Evolutionary conservation across 2,113 vertebrate species (phyloP), one percentile per base, ranked within the genome.

Genomic region (Erinaceus europaeus): DNA sequence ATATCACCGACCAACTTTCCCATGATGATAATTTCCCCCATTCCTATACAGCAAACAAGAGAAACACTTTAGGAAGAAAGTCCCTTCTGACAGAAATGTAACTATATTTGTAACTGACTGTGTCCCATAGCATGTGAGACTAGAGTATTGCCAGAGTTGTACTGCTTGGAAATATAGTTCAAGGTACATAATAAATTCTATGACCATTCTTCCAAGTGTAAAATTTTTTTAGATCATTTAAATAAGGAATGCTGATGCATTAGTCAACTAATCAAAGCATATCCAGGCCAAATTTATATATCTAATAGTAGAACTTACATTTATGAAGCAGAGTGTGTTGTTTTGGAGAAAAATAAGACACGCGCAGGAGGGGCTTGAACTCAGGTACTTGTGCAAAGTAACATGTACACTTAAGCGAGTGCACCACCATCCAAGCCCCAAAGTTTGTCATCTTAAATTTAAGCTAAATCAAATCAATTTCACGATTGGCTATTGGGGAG

Each of bases 361-460:
- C n/a, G n/a, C n/a, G n/a, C n/a, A n/a, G n/a, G n/a, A n/a, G n/a
- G n/a, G n/a, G n/a, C n/a, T n/a, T n/a, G n/a, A n/a, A n/a, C n/a
- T n/a, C n/a, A n/a, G n/a, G n/a, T n/a, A n/a, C 73, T 73, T 40
- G n/a, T n/a, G n/a, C n/a, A n/a, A n/a, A n/a, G n/a, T n/a, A n/a
- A n/a, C n/a, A n/a, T n/a, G n/a, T n/a, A n/a, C n/a, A n/a, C n/a
- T n/a, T n/a, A n/a, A n/a, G n/a, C n/a, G n/a, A n/a, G n/a, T n/a
- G n/a, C n/a, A n/a, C n/a, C n/a, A n/a, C n/a, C n/a, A n/a, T n/a
- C n/a, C n/a, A n/a, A n/a, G n/a, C n/a, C n/a, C n/a, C 48, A 44
- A 38, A 75, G 27, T 65, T 10, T 67, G 50, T 67, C 50, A 55
- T 46, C 44, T 64, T 86, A 34, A 93, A 90, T 52, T 88, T 62